These are phyloP conservation scores for Mimachlamys varia DNA, from an alignment of 2,888 invertebrate species.

Conservation along the genomic window DNA sequence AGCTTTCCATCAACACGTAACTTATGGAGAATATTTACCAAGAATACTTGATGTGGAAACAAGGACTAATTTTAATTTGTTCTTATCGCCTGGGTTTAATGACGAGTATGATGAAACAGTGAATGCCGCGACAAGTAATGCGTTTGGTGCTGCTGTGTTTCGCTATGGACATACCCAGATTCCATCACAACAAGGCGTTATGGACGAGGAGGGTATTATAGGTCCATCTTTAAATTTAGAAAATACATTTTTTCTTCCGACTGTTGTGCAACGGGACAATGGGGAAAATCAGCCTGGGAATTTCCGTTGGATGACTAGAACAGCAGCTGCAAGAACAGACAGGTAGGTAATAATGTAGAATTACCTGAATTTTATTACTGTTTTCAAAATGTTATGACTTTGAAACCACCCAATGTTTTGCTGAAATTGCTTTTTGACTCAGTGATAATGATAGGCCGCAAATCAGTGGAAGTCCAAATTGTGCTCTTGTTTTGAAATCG, in stretches of 20 bases:
- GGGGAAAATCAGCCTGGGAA: background rate
- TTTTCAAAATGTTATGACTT: too few relatives aligned
- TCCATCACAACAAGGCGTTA: background rate
- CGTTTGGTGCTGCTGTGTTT: conserved; percentile 97
- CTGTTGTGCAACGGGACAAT: background rate
- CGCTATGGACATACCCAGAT: conserved; percentile 89
- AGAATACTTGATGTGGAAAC: conserved; percentile 94
- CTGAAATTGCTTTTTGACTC: too few relatives aligned
- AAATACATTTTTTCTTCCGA: background rate
- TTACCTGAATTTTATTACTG: too few relatives aligned
- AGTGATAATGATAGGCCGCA: too few relatives aligned
- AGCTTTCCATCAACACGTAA: conserved; percentile 86
- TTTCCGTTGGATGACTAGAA: background rate
- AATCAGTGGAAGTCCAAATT: too few relatives aligned
- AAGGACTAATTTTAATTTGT: conserved; percentile 93
- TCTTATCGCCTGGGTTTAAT: conserved; percentile 90
- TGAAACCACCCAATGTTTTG: too few relatives aligned
- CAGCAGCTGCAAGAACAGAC: background rate
- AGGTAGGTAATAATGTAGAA: background rate
- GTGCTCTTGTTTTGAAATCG: too few relatives aligned
- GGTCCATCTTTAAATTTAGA: background rate
- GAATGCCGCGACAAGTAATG: conserved; percentile 94
- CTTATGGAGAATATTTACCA: conserved; percentile 85
- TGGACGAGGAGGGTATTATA: background rate
- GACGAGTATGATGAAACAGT: conserved; percentile 88